Percentiles rank a stretch among this genome's conserved stretches.
Conservation (phyloP, 2,888 invertebrate species). For the Minunthozetes semirufus region DNA sequence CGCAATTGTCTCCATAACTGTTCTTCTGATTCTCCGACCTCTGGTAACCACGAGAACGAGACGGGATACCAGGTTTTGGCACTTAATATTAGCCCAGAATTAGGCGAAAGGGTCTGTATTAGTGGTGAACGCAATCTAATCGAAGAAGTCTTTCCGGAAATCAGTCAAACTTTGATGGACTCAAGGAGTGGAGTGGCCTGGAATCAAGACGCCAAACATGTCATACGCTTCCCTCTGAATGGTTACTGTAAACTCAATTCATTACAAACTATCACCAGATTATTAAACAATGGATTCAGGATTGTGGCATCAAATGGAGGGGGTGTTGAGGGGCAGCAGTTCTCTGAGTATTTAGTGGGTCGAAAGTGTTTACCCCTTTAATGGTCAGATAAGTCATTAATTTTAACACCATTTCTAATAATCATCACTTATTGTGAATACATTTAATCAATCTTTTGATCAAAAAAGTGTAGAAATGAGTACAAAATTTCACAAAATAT, state of each 20-base stretch:
- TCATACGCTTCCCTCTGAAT: conserved; percentile 75
- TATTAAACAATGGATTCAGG: conserved; percentile 68
- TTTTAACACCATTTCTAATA: neutral
- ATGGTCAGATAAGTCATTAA: neutral
- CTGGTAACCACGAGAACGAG: conserved; percentile 35
- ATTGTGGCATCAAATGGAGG: conserved; percentile 76
- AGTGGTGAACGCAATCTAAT: conserved; percentile 69
- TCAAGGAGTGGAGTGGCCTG: conserved; percentile 69
- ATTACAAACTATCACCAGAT: conserved; percentile 74
- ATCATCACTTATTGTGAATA: neutral
- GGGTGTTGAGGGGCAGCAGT: conserved; percentile 80
- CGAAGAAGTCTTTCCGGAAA: conserved; percentile 59
- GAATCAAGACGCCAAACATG: conserved; percentile 72
- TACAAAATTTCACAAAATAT: too few relatives aligned
- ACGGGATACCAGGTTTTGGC: conserved; percentile 66
- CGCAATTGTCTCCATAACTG: conserved; percentile 16
- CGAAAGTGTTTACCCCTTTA: conserved; percentile 48
- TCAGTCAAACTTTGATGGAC: conserved; percentile 67
- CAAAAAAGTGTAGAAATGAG: neutral
- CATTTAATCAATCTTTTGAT: neutral
- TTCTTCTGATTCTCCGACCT: conserved; percentile 24
- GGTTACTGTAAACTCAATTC: conserved; percentile 83
- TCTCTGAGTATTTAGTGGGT: conserved; percentile 77
- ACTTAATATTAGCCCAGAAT: conserved; percentile 69
- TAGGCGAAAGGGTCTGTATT: conserved; percentile 71